Evolutionary conservation across 2,113 vertebrate species (phyloP).

Genomic region (Tupaia chinensis): DNA sequence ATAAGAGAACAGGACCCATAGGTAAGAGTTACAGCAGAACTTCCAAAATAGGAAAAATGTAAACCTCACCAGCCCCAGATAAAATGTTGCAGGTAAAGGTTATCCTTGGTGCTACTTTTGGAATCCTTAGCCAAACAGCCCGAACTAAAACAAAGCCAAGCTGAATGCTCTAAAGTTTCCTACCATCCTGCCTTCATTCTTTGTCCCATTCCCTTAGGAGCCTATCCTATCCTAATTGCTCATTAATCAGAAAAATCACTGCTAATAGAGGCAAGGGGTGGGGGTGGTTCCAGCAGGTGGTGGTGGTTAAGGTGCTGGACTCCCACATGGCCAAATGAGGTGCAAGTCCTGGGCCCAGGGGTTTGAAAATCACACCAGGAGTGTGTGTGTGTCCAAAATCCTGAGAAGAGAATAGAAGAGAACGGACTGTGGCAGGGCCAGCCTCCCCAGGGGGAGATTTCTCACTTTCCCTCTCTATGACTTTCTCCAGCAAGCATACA

Average conservation of each 20-base stretch:
- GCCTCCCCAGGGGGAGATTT: no score
- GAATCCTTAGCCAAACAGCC: not conserved
- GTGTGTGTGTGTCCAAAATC: no score
- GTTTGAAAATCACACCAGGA: no score
- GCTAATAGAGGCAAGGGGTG: not conserved
- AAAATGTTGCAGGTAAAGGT: not conserved
- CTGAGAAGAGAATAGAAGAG: no score
- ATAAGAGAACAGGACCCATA: not conserved
- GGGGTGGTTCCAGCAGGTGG: no score
- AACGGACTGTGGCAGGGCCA: no score
- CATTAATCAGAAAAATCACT: slow-evolving; percentile 26
- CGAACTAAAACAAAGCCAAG: not conserved
- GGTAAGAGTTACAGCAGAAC: not conserved
- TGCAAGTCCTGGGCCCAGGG: no score
- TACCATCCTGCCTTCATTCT: not conserved
- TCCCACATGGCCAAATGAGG: no score
- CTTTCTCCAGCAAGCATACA: no score
- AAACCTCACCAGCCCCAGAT: not conserved
- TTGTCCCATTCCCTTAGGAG: not conserved
- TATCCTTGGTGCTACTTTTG: not conserved
- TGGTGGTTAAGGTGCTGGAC: no score
- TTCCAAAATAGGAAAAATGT: not conserved
- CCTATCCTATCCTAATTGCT: not conserved
- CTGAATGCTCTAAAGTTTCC: not conserved
- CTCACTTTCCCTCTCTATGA: no score